These are phyloP conservation scores for Perca schrenkii DNA, from an alignment of 2,113 vertebrate genomes.

Conservation along the genomic window DNA sequence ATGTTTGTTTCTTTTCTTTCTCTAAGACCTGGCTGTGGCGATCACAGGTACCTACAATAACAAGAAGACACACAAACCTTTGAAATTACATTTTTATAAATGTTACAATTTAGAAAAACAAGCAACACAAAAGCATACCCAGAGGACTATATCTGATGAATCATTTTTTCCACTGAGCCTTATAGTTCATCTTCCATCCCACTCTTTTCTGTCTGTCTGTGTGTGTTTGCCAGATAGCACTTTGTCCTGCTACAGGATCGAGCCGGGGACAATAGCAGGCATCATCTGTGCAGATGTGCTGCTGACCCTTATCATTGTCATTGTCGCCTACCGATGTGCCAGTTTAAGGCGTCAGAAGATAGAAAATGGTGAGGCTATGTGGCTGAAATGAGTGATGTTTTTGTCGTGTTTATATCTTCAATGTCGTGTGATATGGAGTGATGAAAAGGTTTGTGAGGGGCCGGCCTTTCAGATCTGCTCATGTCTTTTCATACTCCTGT, in stretches of 20 bases:
- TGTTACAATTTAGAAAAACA: neutral
- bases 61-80: neutral
- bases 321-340: constrained; percentile 77
- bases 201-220: constrained; percentile 21
- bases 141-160: neutral
- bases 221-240: constrained; percentile 51
- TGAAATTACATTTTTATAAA: neutral
- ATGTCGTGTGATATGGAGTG: neutral
- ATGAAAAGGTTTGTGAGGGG: neutral
- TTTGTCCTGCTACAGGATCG: constrained; percentile 78
- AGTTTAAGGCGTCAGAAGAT: constrained; percentile 59
- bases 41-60: constrained; percentile 49
- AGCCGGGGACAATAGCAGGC: constrained; percentile 74
- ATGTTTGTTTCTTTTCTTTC: constrained; percentile 13
- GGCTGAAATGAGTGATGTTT: neutral
- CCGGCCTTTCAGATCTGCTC: neutral
- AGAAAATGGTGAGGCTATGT: constrained; percentile 59
- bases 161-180: constrained; percentile 47
- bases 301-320: constrained; percentile 80
- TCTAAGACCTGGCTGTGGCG: constrained; percentile 47
- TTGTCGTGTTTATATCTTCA: neutral
- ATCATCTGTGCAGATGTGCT: constrained; percentile 78
- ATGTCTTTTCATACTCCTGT: neutral
- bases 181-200: constrained; percentile 15
- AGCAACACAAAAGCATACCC: neutral